Percentiles rank a stretch among this genome's conserved stretches.
These are phyloP conservation scores for Lymantria dispar DNA, from an alignment of 2,888 invertebrate genomes.

Conservation along the genomic window DNA sequence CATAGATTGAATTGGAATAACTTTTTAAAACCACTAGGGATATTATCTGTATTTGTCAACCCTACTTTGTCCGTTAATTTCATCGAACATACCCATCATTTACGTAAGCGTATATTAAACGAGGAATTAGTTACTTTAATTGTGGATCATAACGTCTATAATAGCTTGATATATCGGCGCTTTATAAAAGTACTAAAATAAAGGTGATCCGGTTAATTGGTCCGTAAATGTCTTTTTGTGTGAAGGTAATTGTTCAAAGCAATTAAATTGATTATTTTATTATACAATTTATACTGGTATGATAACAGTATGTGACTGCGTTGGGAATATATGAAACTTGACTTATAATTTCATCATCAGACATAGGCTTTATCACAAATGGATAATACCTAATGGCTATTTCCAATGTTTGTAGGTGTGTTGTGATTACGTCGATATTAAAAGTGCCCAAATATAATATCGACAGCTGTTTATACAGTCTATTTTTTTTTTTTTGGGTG, in stretches of 20 bases:
- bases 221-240: conserved; percentile 15
- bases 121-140: conserved; percentile 17
- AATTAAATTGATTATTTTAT: conserved; percentile 9
- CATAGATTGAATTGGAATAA: neutral
- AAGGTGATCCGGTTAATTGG: conserved; percentile 20
- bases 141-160: conserved; percentile 9
- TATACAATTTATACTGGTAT: neutral
- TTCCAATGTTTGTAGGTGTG: too few species aligned
- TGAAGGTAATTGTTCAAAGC: conserved; percentile 19
- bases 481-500: too few species aligned
- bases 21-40: neutral
- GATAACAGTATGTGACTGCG: neutral
- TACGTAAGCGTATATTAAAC: conserved; percentile 16
- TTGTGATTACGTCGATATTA: too few species aligned
- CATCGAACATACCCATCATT: conserved; percentile 30
- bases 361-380: too few species aligned
- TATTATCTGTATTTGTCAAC: neutral
- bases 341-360: too few species aligned
- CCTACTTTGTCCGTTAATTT: conserved; percentile 22
- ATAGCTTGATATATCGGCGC: conserved; percentile 5
- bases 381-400: too few species aligned
- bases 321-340: too few species aligned
- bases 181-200: conserved; percentile 18
- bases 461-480: too few species aligned
- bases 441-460: too few species aligned